A percentile compares a stretch with the other conserved stretches of the same genome.
Evolutionary conservation across 2,797 vertebrate genomes (phyloP).

Genomic region (Rhyacichthys aspro): DNA sequence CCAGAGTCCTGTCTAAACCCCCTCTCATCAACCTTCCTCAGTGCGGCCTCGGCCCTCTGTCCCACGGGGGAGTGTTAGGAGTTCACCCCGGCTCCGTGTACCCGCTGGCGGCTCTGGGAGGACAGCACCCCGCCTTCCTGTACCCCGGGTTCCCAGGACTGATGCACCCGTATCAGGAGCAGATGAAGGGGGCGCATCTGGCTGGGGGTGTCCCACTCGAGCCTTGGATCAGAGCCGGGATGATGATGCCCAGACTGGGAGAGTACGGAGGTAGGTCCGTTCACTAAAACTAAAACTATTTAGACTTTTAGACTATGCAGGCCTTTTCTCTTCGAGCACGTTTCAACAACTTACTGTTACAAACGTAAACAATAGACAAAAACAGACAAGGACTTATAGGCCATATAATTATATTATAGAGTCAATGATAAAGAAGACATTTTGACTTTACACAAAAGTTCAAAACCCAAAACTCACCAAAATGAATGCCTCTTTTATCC

Average conservation of each 20-base stretch:
- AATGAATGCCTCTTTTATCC: too few relatives aligned
- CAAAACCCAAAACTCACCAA: too few relatives aligned
- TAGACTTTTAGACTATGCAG: too few relatives aligned
- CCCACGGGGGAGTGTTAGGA: constrained; percentile 73
- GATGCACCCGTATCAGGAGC: constrained; percentile 79
- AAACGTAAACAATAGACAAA: too few relatives aligned
- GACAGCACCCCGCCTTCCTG: constrained; percentile 82
- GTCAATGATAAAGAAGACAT: too few relatives aligned
- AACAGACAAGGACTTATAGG: too few relatives aligned
- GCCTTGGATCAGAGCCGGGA: constrained; percentile 88
- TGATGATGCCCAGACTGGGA: constrained; percentile 85
- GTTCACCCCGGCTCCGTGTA: constrained; percentile 78
- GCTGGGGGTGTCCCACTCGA: constrained; percentile 82
- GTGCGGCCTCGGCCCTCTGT: constrained; percentile 77
- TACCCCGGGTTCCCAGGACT: constrained; percentile 82
- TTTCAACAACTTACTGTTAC: too few relatives aligned
- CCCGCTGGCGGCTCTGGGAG: constrained; percentile 76
- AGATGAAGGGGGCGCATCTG: constrained; percentile 77
- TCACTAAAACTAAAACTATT: background rate
- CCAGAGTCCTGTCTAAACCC: constrained; percentile 73
- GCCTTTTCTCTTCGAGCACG: too few relatives aligned
- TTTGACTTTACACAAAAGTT: too few relatives aligned
- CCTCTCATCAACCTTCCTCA: constrained; percentile 69
- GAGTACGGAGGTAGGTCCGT: constrained; percentile 81
- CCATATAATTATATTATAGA: too few relatives aligned